These are phyloP conservation scores for Psilopogon haemacephalus DNA, from an alignment of 2,113 vertebrate genomes.

Conservation along the genomic window DNA sequence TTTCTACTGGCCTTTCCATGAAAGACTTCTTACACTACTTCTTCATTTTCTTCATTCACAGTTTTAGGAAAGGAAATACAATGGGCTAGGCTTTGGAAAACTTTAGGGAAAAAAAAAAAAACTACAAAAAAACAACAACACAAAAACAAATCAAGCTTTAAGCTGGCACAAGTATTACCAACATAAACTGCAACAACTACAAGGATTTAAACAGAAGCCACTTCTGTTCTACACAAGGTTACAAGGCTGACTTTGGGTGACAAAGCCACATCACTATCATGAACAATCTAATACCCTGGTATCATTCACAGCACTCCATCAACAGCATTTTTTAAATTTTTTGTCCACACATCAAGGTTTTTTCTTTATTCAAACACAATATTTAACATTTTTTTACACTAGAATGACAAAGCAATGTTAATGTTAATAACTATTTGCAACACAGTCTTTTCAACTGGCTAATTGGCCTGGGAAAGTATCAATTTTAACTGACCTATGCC, in stretches of 20 bases:
- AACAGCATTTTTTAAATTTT: not conserved
- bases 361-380: not conserved
- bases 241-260: not conserved
- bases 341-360: not conserved
- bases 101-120: not conserved
- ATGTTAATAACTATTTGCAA: not conserved
- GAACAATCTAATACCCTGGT: not conserved
- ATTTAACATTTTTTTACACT: not conserved
- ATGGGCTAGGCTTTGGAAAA: not conserved
- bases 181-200: not conserved
- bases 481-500: not conserved
- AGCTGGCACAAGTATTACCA: not conserved
- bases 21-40: not conserved
- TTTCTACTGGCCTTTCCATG: not conserved
- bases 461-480: not conserved
- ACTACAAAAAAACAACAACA: not conserved
- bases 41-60: conserved; percentile 31
- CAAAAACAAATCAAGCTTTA: not conserved
- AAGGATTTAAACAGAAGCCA: not conserved
- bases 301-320: not conserved
- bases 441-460: not conserved
- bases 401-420: not conserved
- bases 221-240: not conserved
- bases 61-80: not conserved
- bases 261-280: not conserved